phyloP scores from a whole-genome alignment of 2,797 vertebrate genomes.

The Anguilla pacifica region DNA sequence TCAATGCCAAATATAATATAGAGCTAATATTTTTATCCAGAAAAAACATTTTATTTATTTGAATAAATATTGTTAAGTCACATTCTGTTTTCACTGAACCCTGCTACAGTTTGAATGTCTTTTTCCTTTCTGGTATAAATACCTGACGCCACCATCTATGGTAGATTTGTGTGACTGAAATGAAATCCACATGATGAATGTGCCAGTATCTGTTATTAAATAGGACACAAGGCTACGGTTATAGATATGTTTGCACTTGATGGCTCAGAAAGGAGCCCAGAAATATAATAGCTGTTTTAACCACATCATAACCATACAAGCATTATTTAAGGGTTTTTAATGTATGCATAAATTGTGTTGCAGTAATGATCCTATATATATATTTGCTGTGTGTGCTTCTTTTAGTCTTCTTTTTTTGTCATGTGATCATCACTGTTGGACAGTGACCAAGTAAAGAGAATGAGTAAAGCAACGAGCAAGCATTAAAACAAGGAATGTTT shows the following conservation, averaged over 20 bases:
- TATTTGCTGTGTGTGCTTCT: background rate
- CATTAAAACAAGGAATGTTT: constrained; percentile 10
- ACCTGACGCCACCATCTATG: background rate
- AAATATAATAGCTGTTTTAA: background rate
- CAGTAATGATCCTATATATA: background rate
- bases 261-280: background rate
- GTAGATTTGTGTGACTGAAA: background rate
- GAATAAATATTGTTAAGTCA: constrained; percentile 2
- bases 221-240: background rate
- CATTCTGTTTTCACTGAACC: background rate
- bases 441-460: background rate
- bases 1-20: constrained; percentile 55
- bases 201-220: background rate
- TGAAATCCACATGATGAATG: background rate
- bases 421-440: background rate
- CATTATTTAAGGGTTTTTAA: background rate
- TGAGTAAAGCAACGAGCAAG: background rate
- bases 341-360: background rate
- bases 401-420: background rate
- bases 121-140: constrained; percentile 1
- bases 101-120: background rate
- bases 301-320: background rate
- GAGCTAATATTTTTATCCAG: constrained; percentile 59
- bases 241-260: background rate
- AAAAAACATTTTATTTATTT: constrained; percentile 59